Conservation (phyloP, 2,113 vertebrate genomes). For the Chloebia gouldiae region DNA sequence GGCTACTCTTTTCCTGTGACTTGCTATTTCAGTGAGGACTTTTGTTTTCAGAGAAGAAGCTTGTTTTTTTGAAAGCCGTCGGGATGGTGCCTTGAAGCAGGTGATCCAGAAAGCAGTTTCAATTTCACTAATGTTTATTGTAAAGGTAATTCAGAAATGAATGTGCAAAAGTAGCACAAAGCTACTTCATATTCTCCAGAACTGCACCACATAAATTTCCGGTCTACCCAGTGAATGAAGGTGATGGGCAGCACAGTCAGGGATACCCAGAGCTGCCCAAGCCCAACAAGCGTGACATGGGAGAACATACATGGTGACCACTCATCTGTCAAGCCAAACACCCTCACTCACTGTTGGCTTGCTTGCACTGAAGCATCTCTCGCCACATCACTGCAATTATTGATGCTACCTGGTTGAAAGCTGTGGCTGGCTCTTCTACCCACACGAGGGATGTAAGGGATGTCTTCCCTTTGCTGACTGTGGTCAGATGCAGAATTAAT, state of each 20-base stretch:
- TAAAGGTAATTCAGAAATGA: neutral
- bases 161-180: neutral
- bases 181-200: neutral
- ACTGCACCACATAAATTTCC: neutral
- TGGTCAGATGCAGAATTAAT: accelerated
- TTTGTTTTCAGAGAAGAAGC: neutral
- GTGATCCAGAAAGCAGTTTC: neutral
- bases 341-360: neutral
- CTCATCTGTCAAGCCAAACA: neutral
- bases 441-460: accelerated
- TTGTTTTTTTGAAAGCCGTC: neutral
- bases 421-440: neutral
- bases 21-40: neutral
- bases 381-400: neutral
- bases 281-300: accelerated
- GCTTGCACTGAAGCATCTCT: neutral
- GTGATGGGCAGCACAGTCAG: neutral
- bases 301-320: accelerated
- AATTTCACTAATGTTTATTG: neutral
- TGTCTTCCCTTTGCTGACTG: neutral
- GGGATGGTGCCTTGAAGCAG: neutral
- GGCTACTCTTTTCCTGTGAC: neutral
- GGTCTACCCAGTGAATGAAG: neutral
- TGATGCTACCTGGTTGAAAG: neutral
- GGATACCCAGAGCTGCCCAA: neutral